Evolutionary conservation across 2,797 vertebrate genomes (phyloP).

Genomic region (Chelon labrosus): DNA sequence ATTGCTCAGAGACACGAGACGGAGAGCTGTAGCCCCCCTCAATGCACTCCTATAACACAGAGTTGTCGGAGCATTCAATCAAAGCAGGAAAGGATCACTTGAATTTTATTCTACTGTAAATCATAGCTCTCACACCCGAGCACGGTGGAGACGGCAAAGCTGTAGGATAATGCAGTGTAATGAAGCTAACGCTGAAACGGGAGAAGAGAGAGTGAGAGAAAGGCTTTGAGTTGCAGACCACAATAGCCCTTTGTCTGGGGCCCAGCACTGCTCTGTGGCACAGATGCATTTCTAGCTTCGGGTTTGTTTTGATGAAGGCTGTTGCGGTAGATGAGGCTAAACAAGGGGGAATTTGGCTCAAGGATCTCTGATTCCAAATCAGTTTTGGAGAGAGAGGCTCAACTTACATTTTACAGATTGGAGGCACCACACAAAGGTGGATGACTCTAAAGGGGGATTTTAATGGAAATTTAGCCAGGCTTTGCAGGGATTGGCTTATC

Average conservation of each 20-base stretch:
- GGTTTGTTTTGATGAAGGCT: conserved; percentile 17
- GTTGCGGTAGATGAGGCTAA: neutral
- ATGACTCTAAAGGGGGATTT: conserved; percentile 24
- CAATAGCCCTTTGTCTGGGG: conserved; percentile 26
- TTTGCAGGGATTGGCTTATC: neutral
- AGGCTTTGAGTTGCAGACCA: conserved; percentile 47
- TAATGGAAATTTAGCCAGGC: conserved; percentile 1
- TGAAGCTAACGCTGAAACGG: conserved; percentile 37
- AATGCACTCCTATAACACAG: conserved; percentile 3
- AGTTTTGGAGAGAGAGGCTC: neutral
- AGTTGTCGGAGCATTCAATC: conserved; percentile 58
- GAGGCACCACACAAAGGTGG: neutral
- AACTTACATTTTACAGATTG: neutral
- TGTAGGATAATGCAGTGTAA: conserved; percentile 46
- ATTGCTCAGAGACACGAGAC: conserved; percentile 24
- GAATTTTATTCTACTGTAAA: conserved; percentile 51
- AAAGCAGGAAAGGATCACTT: conserved; percentile 58
- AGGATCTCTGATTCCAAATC: neutral
- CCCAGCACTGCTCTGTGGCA: neutral
- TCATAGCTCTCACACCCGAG: conserved; percentile 45
- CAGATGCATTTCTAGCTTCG: conserved; percentile 13
- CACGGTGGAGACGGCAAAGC: conserved; percentile 39
- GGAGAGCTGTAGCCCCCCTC: conserved; percentile 34
- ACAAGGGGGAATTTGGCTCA: conserved; percentile 8
- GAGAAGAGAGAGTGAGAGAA: neutral